Percentiles rank a stretch among this genome's conserved stretches.
Evolutionary conservation across 2,888 invertebrate genomes (phyloP).

Genomic region (Epirrhoe tristata): DNA sequence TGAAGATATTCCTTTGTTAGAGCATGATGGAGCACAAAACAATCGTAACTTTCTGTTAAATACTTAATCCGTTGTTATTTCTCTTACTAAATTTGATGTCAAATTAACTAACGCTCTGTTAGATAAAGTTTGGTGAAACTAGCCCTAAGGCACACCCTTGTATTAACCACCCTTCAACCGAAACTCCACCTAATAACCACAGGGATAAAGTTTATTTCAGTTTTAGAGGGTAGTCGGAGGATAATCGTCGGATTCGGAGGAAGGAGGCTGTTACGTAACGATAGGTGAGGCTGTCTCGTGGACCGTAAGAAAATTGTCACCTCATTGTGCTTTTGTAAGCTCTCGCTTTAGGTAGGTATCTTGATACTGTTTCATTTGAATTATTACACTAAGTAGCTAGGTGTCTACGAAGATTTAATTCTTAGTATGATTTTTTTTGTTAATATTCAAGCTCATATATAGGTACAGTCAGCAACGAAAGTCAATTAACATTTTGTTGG

Average conservation of each 20-base stretch:
- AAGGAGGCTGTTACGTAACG: constrained; percentile 57
- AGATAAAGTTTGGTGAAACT: too few species aligned
- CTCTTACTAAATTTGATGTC: too few species aligned
- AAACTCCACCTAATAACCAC: constrained; percentile 34
- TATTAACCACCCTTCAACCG: constrained; percentile 37
- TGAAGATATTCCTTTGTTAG: too few species aligned
- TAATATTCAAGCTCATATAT: too few species aligned
- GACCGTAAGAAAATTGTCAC: constrained; percentile 47
- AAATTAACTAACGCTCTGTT: too few species aligned
- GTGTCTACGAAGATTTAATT: too few species aligned
- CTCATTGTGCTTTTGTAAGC: constrained; percentile 17
- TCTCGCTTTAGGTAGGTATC: background rate
- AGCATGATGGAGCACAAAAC: too few species aligned
- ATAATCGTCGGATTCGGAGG: constrained; percentile 62
- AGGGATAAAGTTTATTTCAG: constrained; percentile 16
- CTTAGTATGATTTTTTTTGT: too few species aligned
- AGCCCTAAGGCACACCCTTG: constrained; percentile 54
- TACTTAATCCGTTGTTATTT: too few species aligned
- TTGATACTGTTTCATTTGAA: background rate
- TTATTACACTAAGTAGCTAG: background rate
- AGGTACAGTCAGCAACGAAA: too few species aligned
- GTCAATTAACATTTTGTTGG: too few species aligned
- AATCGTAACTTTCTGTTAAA: too few species aligned
- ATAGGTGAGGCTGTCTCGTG: constrained; percentile 55
- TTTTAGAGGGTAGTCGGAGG: constrained; percentile 19